These are phyloP conservation scores for Lepus oiostolus DNA, from an alignment of 2,797 vertebrate genomes.

Conservation along the genomic window DNA sequence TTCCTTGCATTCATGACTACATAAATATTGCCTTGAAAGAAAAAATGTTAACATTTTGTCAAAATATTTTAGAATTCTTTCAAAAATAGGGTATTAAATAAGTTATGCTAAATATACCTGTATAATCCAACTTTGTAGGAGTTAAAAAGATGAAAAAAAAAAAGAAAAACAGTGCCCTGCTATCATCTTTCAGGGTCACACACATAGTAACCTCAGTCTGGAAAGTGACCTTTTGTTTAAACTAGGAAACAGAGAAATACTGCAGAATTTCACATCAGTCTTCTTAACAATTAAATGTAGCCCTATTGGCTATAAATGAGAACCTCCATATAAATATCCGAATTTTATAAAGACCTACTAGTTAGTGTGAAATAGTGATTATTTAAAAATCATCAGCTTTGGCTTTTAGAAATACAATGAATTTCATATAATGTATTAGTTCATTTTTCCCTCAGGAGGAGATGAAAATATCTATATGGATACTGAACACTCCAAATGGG, in stretches of 20 bases:
- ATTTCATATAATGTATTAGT: neutral
- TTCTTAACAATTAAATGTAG: constrained; percentile 50
- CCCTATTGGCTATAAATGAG: neutral
- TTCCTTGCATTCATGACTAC: constrained; percentile 68
- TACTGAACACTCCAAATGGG: constrained; percentile 28
- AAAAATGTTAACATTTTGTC: constrained; percentile 72
- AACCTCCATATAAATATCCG: neutral
- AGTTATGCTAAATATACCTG: constrained; percentile 51
- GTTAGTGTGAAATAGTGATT: neutral
- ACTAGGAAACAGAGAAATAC: constrained; percentile 25
- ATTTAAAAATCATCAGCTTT: constrained; percentile 54
- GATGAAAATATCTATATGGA: constrained; percentile 33
- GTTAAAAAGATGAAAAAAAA: neutral
- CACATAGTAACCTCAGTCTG: constrained; percentile 32
- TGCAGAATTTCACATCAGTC: constrained; percentile 13
- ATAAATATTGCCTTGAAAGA: constrained; percentile 61
- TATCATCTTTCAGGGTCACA: constrained; percentile 59
- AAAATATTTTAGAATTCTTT: constrained; percentile 74
- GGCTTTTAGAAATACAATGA: constrained; percentile 44
- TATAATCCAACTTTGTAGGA: constrained; percentile 33
- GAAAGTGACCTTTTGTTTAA: constrained; percentile 66
- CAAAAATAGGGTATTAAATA: constrained; percentile 58
- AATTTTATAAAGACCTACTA: constrained; percentile 18
- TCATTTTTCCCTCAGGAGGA: constrained; percentile 5
- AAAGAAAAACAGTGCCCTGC: neutral